Evolutionary conservation across 2,113 vertebrate species (phyloP).

Genomic region (Tauraco erythrolophus): DNA sequence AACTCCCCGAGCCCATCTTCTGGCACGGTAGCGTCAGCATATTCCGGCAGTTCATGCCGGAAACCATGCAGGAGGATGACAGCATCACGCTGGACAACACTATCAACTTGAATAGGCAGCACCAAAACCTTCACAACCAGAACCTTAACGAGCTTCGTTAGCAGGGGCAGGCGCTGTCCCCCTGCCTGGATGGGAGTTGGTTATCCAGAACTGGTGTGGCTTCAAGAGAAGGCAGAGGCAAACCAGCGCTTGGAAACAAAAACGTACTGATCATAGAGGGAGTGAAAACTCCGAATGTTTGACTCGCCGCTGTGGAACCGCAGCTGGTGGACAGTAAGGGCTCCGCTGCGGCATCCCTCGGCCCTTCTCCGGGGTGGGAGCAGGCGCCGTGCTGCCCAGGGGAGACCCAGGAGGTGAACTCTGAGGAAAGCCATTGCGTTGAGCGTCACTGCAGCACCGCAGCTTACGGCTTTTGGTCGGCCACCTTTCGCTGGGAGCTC

Average conservation of each 20-base stretch:
- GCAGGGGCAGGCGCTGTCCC: background rate
- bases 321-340: background rate
- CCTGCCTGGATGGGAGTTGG: accelerated
- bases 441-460: accelerated
- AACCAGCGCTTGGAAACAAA: background rate
- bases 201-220: background rate
- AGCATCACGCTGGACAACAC: conserved; percentile 76
- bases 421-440: accelerated
- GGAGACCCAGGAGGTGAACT: background rate
- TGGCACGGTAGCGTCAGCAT: conserved; percentile 99
- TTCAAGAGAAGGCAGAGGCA: conserved; percentile 1
- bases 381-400: accelerated
- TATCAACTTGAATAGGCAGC: conserved; percentile 81
- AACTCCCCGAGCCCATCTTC: conserved; percentile 94
- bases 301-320: background rate
- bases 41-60: conserved; percentile 98
- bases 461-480: background rate
- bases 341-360: accelerated
- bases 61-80: conserved; percentile 78
- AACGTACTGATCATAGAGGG: background rate
- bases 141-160: conserved; percentile 85
- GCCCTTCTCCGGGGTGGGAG: background rate
- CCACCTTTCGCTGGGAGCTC: background rate
- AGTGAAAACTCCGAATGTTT: background rate
- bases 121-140: conserved; percentile 73